Evolutionary conservation across 2,888 invertebrate species (phyloP), one percentile per base, ranked within the genome.

Genomic region (Andrena flavipes): DNA sequence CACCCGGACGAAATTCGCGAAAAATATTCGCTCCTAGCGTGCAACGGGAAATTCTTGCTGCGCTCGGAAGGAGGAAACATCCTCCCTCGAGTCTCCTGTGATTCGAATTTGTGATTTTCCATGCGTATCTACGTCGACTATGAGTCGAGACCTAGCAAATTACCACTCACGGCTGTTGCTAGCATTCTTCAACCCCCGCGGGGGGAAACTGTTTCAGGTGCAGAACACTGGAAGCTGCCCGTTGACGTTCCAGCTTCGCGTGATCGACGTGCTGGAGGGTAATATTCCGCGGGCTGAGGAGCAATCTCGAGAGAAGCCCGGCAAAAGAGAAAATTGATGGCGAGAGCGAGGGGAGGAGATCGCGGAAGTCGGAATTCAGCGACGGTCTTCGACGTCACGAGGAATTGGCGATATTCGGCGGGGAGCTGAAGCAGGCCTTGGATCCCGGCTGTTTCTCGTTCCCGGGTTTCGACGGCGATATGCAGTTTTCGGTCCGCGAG

Each of bases 181-280:
- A 33, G 59, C 6, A 3, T 3, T 6, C 13, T 49, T 49, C 42
- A 5, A 13, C 16, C 33, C n/a, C 23, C 13, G 42, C 20, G 13
- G 16, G 23, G 23, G 7, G 6, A 23, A 54, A 7, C 4, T 26
- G 48, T 72, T 51, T 2, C 42, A 82, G 82, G 10, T 76, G 20
- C 49, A 71, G 16, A 82, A 82, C 8, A 82, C 81, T 0, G 81
- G 82, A 23, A 10, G 6, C 1, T 82, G 82, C 16, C 49, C 71
- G 20, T n/a, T 82, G 67, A 67, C 16, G 20, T 81, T 82, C 3
- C 54, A 42, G n/a, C 35, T 81, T 30, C 33, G 20, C 0, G 4
- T 67, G 8, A 51, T 56, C 35, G 71, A 76, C 20, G 48, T 56
- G 5, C 7, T 75, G 4, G 62, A 65, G 23, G 82, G 82, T 3